These are phyloP conservation scores for Psilopogon haemacephalus DNA, from an alignment of 2,113 vertebrate genomes.

Conservation along the genomic window DNA sequence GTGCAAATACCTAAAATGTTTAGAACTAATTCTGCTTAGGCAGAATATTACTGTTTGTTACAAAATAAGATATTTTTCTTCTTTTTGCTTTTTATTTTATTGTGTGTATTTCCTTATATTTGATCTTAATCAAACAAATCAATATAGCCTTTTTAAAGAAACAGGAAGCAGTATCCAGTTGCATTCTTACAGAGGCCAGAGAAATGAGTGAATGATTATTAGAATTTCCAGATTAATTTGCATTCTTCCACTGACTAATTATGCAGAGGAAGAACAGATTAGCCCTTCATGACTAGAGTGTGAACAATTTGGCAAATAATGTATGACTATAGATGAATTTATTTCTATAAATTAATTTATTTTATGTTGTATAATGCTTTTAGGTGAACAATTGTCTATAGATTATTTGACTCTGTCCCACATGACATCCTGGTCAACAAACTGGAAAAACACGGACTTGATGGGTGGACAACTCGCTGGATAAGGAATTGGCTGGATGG, in stretches of 20 bases:
- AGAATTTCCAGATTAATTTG: slow-evolving; percentile 21
- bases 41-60: background rate
- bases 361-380: background rate
- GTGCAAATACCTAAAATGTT: background rate
- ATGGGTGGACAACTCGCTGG: no score
- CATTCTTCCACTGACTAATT: background rate
- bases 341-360: slow-evolving; percentile 13
- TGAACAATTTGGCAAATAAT: slow-evolving; percentile 40
- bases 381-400: slow-evolving; percentile 19
- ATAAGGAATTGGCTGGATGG: no score
- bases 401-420: no score
- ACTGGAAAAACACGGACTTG: no score
- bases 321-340: slow-evolving; percentile 35
- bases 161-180: background rate
- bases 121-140: background rate
- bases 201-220: slow-evolving; percentile 4
- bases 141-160: background rate
- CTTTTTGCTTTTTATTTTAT: background rate
- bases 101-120: background rate
- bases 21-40: background rate
- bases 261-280: slow-evolving; percentile 42
- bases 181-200: background rate
- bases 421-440: no score
- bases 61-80: background rate
- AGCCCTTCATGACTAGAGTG: slow-evolving; percentile 23